These are phyloP conservation scores for Cataglyphis albicans DNA, from an alignment of 2,888 invertebrate genomes.

Conservation along the genomic window DNA sequence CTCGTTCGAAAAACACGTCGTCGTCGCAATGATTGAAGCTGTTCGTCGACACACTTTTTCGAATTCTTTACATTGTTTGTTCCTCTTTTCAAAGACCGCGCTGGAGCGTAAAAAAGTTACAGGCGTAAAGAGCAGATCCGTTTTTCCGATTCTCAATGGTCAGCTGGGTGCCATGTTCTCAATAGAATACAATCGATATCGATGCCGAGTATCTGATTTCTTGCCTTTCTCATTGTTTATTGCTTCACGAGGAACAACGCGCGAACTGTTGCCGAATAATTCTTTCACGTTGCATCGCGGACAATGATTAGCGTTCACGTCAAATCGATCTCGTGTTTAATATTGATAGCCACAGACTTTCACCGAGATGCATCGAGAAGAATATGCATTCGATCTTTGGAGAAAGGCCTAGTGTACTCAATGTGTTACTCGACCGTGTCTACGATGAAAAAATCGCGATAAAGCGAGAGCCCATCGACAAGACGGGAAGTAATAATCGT, in stretches of 20 bases:
- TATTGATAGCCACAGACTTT: slow-evolving; percentile 41
- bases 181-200: slow-evolving; percentile 15
- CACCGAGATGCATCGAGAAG: slow-evolving; percentile 45
- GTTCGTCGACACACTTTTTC: slow-evolving; percentile 36
- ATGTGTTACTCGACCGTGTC: slow-evolving; percentile 41
- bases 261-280: slow-evolving; percentile 17
- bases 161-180: slow-evolving; percentile 8
- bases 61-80: not conserved
- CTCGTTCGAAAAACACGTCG: not conserved
- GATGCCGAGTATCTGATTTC: slow-evolving; percentile 20
- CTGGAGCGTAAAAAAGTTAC: slow-evolving; percentile 25
- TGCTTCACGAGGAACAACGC: slow-evolving; percentile 10
- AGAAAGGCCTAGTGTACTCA: slow-evolving; percentile 39
- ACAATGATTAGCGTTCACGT: slow-evolving; percentile 53
- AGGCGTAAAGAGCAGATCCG: slow-evolving; percentile 19
- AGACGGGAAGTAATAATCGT: slow-evolving; percentile 21
- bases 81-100: slow-evolving; percentile 14
- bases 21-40: not conserved
- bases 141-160: slow-evolving; percentile 41
- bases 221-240: not conserved
- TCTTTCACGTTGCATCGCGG: slow-evolving; percentile 19
- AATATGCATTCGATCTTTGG: slow-evolving; percentile 47
- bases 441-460: slow-evolving; percentile 46
- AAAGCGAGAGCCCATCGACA: slow-evolving; percentile 35
- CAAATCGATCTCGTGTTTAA: slow-evolving; percentile 37